Percentiles rank a stretch among this genome's conserved stretches.
phyloP scores from a whole-genome alignment of 2,113 vertebrate genomes.

The Opisthocomus hoazin region DNA sequence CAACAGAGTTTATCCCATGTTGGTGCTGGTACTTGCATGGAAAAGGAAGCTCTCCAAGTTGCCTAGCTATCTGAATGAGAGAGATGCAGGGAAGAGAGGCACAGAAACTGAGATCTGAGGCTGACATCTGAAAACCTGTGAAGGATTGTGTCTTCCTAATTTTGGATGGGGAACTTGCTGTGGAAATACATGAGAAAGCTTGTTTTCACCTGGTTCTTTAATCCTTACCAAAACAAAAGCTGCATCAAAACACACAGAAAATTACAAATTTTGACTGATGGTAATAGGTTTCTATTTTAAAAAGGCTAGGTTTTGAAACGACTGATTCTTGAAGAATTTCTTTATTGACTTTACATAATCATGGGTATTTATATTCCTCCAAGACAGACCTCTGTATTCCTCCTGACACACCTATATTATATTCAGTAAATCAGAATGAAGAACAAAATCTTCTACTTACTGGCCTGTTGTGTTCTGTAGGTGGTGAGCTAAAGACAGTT shows the following conservation, averaged over 20 bases:
- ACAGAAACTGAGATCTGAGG: not conserved
- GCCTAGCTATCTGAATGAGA: not conserved
- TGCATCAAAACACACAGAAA: not conserved
- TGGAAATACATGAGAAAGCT: not conserved
- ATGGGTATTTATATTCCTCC: not conserved
- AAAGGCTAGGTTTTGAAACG: not conserved
- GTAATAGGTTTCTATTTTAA: not conserved
- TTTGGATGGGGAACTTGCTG: not conserved
- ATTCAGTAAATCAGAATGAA: not conserved
- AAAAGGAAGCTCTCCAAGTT: not conserved
- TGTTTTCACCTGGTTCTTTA: not conserved
- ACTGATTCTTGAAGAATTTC: not conserved
- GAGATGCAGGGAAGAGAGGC: not conserved
- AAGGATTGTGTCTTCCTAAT: not conserved
- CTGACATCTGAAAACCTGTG: not conserved
- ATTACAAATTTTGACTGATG: not conserved
- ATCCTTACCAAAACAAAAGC: not conserved
- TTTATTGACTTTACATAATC: not conserved
- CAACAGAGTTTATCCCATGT: fast-evolving
- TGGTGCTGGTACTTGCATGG: not conserved
- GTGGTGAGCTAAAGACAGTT: not conserved
- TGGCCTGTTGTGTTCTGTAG: not conserved
- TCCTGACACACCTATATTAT: not conserved
- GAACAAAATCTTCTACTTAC: not conserved
- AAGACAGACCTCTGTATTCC: not conserved